Conservation (phyloP, 1,140 invertebrate genomes). For the Plutomurus gul region DNA sequence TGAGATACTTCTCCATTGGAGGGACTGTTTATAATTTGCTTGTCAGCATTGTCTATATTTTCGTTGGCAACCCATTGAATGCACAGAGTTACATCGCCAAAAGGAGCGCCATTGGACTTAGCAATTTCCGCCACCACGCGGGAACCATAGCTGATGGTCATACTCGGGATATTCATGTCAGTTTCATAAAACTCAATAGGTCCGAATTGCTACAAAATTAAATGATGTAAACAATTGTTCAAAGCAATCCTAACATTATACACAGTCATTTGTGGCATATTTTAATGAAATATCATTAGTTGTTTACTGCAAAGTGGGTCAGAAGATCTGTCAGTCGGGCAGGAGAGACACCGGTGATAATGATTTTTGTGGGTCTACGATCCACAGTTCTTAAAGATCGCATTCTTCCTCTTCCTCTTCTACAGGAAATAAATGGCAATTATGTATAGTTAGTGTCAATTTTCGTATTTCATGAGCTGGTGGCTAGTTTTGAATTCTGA, state of each 20-base stretch:
- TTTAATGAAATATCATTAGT: background rate
- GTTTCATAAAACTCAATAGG: slow-evolving; percentile 71
- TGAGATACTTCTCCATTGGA: slow-evolving; percentile 39
- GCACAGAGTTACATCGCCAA: slow-evolving; percentile 63
- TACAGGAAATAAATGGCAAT: background rate
- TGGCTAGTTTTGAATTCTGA: too few species aligned
- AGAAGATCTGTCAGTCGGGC: slow-evolving; percentile 72
- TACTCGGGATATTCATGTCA: slow-evolving; percentile 68
- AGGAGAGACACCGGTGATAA: slow-evolving; percentile 76
- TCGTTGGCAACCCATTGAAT: slow-evolving; percentile 57
- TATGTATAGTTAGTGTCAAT: background rate
- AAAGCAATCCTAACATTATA: background rate
- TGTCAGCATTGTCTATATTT: background rate
- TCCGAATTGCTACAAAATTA: slow-evolving; percentile 68
- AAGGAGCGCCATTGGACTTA: slow-evolving; percentile 67
- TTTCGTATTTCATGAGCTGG: too few species aligned
- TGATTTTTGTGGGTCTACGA: slow-evolving; percentile 76
- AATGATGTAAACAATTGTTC: background rate
- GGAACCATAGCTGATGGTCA: slow-evolving; percentile 72
- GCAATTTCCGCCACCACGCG: slow-evolving; percentile 75
- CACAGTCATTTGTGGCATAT: background rate
- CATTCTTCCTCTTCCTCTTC: background rate
- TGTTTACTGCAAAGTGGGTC: slow-evolving; percentile 71
- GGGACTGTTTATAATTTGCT: background rate
- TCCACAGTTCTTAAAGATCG: slow-evolving; percentile 67